Percentiles rank a stretch among this genome's conserved stretches.
Evolutionary conservation across 2,888 invertebrate species (phyloP).

Genomic region (Hydrotaea cyrtoneurina): DNA sequence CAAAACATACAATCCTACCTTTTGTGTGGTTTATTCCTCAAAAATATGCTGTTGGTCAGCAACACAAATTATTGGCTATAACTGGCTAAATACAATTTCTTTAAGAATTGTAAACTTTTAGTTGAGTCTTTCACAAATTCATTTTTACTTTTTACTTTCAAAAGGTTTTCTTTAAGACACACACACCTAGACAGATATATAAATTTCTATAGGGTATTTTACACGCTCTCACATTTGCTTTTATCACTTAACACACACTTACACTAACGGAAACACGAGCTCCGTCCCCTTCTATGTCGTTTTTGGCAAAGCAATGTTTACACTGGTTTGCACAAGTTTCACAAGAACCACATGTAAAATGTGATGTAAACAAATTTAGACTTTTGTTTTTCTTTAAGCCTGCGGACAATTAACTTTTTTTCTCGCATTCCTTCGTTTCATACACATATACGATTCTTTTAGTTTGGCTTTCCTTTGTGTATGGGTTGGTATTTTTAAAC

Average conservation of each 20-base stretch:
- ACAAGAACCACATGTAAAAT: neutral
- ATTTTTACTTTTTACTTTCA: no score
- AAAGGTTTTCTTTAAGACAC: constrained; percentile 9
- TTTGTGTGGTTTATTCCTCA: no score
- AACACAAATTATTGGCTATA: no score
- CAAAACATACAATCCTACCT: no score
- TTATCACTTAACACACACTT: neutral
- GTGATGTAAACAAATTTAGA: neutral
- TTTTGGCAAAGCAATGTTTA: neutral
- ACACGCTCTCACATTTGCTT: neutral
- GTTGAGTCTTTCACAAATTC: no score
- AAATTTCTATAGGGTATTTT: neutral
- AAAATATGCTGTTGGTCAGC: no score
- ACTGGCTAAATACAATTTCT: no score
- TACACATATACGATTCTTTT: neutral
- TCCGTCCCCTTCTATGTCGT: neutral
- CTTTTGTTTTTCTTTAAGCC: neutral
- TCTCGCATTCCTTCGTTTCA: neutral
- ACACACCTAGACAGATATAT: neutral
- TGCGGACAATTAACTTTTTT: neutral
- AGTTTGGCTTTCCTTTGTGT: neutral
- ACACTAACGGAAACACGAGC: neutral
- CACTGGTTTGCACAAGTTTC: neutral
- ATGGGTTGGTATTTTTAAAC: neutral
- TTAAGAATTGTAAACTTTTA: no score